A percentile compares a stretch with the other conserved stretches of the same genome.
Conservation (phyloP, 2,113 vertebrate genomes). For the Gymnocephalus cernua region DNA sequence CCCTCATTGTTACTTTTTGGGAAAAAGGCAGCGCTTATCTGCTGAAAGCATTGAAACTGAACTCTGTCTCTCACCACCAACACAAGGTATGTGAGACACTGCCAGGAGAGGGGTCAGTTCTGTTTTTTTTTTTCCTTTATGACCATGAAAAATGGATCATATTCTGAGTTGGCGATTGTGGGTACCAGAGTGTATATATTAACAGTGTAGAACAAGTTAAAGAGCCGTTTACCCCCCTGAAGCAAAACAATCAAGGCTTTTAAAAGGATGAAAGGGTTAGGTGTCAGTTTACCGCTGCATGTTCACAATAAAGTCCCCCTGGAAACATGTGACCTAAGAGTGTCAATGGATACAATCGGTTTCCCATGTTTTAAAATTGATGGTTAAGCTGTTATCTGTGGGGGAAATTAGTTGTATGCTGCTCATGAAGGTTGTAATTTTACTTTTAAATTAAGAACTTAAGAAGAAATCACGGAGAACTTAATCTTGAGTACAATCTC, state of each 20-base stretch:
- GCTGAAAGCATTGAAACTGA: constrained; percentile 62
- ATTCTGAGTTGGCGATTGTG: constrained; percentile 35
- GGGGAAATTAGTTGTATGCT: background rate
- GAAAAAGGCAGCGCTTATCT: constrained; percentile 58
- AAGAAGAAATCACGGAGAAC: background rate
- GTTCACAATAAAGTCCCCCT: constrained; percentile 70
- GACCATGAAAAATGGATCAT: constrained; percentile 40
- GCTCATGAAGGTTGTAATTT: background rate
- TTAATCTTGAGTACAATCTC: background rate
- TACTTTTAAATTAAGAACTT: background rate
- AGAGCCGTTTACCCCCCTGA: constrained; percentile 20
- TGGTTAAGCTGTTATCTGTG: constrained; percentile 33
- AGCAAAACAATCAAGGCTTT: constrained; percentile 69
- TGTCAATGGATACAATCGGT: constrained; percentile 58
- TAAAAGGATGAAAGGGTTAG: constrained; percentile 70
- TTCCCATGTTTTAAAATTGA: constrained; percentile 51
- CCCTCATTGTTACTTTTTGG: constrained; percentile 57
- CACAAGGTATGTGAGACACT: constrained; percentile 35
- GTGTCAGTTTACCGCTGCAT: constrained; percentile 74
- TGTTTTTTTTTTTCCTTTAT: background rate
- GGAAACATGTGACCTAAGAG: constrained; percentile 63
- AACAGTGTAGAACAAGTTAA: constrained; percentile 43
- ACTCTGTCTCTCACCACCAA: constrained; percentile 55
- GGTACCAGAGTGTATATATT: constrained; percentile 28
- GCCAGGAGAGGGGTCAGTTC: constrained; percentile 40